A percentile compares a stretch with the other conserved stretches of the same genome.
Evolutionary conservation across 1,140 invertebrate genomes (phyloP).

Genomic region (Caenorhabditis brenneri): DNA sequence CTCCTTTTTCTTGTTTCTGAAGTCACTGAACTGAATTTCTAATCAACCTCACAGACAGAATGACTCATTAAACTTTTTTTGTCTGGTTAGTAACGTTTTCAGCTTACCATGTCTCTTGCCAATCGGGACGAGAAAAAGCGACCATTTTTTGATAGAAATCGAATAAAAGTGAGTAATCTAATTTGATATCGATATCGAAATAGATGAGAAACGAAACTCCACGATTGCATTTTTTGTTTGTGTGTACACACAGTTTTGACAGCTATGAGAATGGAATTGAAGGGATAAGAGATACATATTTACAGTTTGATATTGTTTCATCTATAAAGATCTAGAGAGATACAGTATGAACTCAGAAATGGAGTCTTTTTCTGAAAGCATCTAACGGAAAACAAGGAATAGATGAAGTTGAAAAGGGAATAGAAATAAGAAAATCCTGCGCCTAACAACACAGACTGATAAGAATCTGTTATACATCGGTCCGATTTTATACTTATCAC

Average conservation of each 20-base stretch:
- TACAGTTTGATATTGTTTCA: too few relatives aligned
- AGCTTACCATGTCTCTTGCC: slow-evolving; percentile 14
- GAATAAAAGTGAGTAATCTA: neutral
- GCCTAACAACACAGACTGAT: too few relatives aligned
- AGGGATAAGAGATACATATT: neutral
- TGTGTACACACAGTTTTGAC: slow-evolving; percentile 32
- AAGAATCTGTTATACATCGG: neutral
- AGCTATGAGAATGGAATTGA: slow-evolving; percentile 12
- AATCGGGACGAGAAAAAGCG: slow-evolving; percentile 27
- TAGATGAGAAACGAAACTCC: neutral
- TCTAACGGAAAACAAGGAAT: too few relatives aligned
- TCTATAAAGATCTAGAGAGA: too few relatives aligned
- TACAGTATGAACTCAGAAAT: too few relatives aligned
- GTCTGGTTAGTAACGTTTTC: neutral
- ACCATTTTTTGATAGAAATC: neutral
- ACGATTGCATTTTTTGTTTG: neutral
- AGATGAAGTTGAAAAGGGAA: too few relatives aligned
- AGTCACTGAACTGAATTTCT: neutral
- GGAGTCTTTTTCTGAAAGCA: too few relatives aligned
- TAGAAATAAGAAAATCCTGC: too few relatives aligned
- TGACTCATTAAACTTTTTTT: neutral
- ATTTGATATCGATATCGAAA: neutral
- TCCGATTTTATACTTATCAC: neutral
- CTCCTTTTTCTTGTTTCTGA: neutral
- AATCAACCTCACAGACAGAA: neutral